phyloP scores from a whole-genome alignment of 2,797 vertebrate species.

The Ammospiza maritima region DNA sequence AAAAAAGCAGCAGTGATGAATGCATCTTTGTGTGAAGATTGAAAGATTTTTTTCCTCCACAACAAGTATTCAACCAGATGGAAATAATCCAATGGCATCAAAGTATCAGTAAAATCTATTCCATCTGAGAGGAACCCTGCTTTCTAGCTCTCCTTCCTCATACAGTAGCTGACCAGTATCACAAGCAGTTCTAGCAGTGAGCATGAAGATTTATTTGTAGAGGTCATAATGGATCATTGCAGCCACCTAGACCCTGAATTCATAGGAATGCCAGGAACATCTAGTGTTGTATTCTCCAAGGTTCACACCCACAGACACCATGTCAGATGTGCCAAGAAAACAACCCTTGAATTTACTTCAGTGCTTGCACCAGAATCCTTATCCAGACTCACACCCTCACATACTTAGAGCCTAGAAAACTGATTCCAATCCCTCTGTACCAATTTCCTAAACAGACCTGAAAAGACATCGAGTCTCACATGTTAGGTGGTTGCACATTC shows the following conservation, averaged over 20 bases:
- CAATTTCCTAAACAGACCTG: background rate
- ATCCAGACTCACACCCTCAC: background rate
- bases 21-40: accelerated
- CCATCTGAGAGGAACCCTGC: background rate
- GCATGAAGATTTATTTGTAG: background rate
- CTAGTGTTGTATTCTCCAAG: background rate
- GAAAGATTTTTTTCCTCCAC: background rate
- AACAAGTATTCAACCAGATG: background rate
- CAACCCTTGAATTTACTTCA: background rate
- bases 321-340: background rate
- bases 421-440: background rate
- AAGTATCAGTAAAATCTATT: background rate
- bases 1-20: background rate
- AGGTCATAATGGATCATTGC: background rate
- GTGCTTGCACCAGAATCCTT: background rate
- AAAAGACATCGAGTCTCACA: accelerated
- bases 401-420: background rate
- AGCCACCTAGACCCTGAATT: background rate
- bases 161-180: background rate
- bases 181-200: background rate
- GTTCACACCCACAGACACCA: background rate
- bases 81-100: background rate
- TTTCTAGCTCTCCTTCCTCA: background rate
- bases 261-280: accelerated
- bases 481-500: background rate